A percentile compares a stretch with the other conserved stretches of the same genome.
These are phyloP conservation scores for Antennarius maculatus DNA, from an alignment of 2,797 vertebrate genomes.

Conservation along the genomic window DNA sequence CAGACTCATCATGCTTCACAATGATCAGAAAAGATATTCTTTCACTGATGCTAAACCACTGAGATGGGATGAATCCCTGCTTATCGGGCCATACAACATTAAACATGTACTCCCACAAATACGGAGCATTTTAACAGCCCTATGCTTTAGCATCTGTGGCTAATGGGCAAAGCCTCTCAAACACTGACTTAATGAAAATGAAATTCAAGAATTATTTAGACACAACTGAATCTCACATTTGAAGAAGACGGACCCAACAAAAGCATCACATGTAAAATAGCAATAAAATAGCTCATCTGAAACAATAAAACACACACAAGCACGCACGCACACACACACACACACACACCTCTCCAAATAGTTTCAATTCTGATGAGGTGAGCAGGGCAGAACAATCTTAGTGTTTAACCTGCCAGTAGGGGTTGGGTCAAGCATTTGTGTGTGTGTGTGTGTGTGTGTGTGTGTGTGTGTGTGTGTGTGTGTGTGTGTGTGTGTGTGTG, in stretches of 20 bases:
- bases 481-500: constrained; percentile 7
- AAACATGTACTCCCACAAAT: too few relatives aligned
- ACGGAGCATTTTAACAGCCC: too few relatives aligned
- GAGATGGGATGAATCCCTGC: too few relatives aligned
- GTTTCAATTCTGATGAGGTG: constrained; percentile 61
- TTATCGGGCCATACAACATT: too few relatives aligned
- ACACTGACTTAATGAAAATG: too few relatives aligned
- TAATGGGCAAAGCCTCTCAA: too few relatives aligned
- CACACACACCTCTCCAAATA: constrained; percentile 49
- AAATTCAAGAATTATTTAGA: neutral
- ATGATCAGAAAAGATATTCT: too few relatives aligned
- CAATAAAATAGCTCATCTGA: constrained; percentile 34
- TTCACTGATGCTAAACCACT: too few relatives aligned
- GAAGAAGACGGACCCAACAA: neutral
- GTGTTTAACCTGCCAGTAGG: constrained; percentile 73
- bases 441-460: too few relatives aligned
- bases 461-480: constrained; percentile 13
- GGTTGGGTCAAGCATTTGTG: constrained; percentile 44
- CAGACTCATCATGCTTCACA: too few relatives aligned
- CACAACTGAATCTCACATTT: neutral
- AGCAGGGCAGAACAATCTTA: constrained; percentile 56
- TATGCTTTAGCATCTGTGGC: too few relatives aligned
- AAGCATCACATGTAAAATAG: too few relatives aligned
- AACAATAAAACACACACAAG: constrained; percentile 44
- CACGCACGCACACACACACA: constrained; percentile 20